Evolutionary conservation across 2,888 invertebrate species (phyloP).

Genomic region (Macrophya annulata): DNA sequence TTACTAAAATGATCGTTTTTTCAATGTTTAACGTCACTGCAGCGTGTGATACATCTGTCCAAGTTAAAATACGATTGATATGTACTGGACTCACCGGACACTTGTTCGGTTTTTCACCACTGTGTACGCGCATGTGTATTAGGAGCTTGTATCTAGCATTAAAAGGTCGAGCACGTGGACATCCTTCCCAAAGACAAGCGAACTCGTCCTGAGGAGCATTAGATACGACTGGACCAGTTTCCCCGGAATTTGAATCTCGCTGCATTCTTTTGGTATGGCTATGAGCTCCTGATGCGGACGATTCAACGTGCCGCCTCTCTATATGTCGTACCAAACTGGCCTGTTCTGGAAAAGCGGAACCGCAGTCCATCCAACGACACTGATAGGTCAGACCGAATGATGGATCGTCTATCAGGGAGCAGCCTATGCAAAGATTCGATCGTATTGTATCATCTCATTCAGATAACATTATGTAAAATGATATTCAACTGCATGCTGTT

Average conservation of each 20-base stretch:
- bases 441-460: constrained; percentile 5
- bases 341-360: constrained; percentile 89
- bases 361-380: constrained; percentile 95
- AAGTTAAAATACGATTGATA: not conserved
- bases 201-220: constrained; percentile 85
- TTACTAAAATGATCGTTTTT: constrained; percentile 22
- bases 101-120: constrained; percentile 98
- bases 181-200: constrained; percentile 96
- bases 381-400: constrained; percentile 74
- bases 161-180: constrained; percentile 94
- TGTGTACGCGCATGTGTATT: constrained; percentile 98
- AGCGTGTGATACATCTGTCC: not conserved
- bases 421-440: constrained; percentile 58
- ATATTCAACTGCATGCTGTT: constrained; percentile 9
- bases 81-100: constrained; percentile 91
- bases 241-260: constrained; percentile 55
- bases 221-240: constrained; percentile 15
- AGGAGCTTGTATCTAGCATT: constrained; percentile 98
- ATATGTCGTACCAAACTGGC: constrained; percentile 91
- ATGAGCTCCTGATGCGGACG: constrained; percentile 69
- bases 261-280: constrained; percentile 70
- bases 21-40: not conserved
- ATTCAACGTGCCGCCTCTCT: constrained; percentile 93
- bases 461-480: not conserved
- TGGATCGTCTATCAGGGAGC: constrained; percentile 65